Evolutionary conservation across 1,140 invertebrate genomes (phyloP), one percentile per base, ranked within the genome.

Genomic region (Sycophila sp.): DNA sequence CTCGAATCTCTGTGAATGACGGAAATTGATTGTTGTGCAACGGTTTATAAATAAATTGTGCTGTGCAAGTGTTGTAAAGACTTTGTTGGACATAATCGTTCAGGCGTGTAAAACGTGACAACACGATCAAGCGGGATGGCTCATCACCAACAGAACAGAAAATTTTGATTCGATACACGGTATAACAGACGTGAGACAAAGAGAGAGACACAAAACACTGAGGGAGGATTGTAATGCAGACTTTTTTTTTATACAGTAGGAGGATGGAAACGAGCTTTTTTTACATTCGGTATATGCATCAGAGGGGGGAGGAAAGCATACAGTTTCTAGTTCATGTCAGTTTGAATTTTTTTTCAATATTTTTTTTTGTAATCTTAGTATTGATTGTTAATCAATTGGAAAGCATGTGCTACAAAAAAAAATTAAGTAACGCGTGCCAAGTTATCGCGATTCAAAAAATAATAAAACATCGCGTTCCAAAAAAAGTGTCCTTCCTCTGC

Each of bases 11-110:
- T 42, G 47, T 19, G 30, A 47, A 56, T 49, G 24, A 55, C 5
- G 53, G 15, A 22, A 28, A 11, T 13, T 55, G 22, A 42, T 28
- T 34, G 15, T 42, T 51, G 36, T 69, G 59, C 56, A 63, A 15
- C 26, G n/a, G 17, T 60, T 32, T 2, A 58, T 74, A 69, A 38
- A 72, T 75, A 76, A 79, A 75, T 78, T 72, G 72, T 76, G 75
- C 72, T 76, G 76, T 80, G 63, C 74, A 73, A 69, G 49, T 75
- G 72, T 70, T 71, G 69, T 68, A 53, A 73, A 66, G 68, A 75
- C 64, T 45, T 15, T 13, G 3, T 2, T 4, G 10, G 13, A 55
- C 26, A 56, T 30, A 34, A 13, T 58, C 11, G 10, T 28, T 64
- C 36, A 63, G n/a, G 40, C 58, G 62, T 24, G 36, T 60, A 11